These are phyloP conservation scores for Azemiops feae DNA, from an alignment of 2,113 vertebrate genomes.

Conservation along the genomic window DNA sequence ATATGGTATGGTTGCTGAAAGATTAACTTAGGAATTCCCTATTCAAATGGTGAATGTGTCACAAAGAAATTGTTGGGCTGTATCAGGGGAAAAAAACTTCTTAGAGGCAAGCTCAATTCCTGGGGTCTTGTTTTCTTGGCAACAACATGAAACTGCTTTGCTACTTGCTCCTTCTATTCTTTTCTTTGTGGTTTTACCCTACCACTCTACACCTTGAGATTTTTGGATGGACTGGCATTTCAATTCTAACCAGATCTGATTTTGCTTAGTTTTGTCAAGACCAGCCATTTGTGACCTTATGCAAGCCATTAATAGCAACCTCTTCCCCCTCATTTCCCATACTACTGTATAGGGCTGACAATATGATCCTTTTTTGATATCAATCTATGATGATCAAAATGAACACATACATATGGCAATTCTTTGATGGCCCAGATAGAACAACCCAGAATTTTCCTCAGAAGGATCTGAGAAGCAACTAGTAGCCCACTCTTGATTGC, in stretches of 20 bases:
- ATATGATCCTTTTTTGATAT: not conserved
- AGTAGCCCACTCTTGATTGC: too few relatives aligned
- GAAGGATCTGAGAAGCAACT: too few relatives aligned
- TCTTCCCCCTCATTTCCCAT: not conserved
- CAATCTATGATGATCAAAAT: not conserved
- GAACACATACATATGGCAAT: not conserved
- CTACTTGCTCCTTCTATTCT: not conserved
- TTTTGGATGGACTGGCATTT: not conserved
- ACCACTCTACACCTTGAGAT: not conserved
- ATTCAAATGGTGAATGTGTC: not conserved
- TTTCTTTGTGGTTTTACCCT: not conserved
- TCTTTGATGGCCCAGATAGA: not conserved
- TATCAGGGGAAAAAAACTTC: not conserved
- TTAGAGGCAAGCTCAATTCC: not conserved
- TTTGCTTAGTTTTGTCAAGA: not conserved
- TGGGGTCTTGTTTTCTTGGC: not conserved
- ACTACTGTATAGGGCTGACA: not conserved
- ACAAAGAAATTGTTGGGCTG: not conserved
- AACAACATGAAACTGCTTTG: not conserved
- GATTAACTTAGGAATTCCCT: not conserved
- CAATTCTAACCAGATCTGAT: not conserved
- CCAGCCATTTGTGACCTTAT: too few relatives aligned
- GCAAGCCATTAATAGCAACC: not conserved
- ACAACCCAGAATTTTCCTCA: too few relatives aligned
- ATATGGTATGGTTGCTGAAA: not conserved